Base-by-base conservation (phyloP, 2,797 vertebrate genomes). In the Rousettus madagascariensis region DNA sequence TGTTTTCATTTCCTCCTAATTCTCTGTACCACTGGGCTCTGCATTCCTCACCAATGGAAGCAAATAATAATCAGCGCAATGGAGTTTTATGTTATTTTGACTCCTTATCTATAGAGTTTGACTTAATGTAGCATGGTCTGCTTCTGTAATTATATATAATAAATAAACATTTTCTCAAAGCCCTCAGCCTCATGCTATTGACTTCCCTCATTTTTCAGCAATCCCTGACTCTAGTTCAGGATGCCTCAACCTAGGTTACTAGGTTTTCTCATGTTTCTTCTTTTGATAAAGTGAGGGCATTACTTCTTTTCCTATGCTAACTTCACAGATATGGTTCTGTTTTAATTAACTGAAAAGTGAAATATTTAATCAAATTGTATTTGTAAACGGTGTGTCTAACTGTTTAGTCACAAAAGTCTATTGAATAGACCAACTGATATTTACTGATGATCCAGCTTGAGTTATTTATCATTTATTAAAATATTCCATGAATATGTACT, bases 141-240 rank as follows among this genome's bases (percentile, higher is more conserved):
- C 24, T 84, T 65, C 72, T 66, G 3, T 77, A 53, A 86, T 84
- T 75, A 24, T 15, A 36, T 43, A 33, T 26, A 49, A 49, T 11
- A 87, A 92, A 26, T 11, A 87, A 92, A 26, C 13, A 30, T 95
- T 49, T 95, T 91, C 49, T 79, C 55, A 65, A 90, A 75, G 33
- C 46, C 43, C 8, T 71, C 26, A 53, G 53, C 33, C 49, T 82
- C 15, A 15, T 77, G 49, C 24, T 84, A 30, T 36, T 22, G 15
- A 59, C 41, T 49, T 6, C 6, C 24, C 2, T 94, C 24, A 30
- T 36, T 46, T 69, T 33, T 77, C 6, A 8, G 55, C 55, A 61
- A 30, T 61, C 26, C 24, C 19, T 74, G 43, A 11, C 26, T 30
- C 8, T 68, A 26, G 68, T 78, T 80, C 53, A 74, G 33, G 36